A percentile compares a stretch with the other conserved stretches of the same genome.
Conservation (phyloP, 2,113 vertebrate species). For the Phainopepla nitens region DNA sequence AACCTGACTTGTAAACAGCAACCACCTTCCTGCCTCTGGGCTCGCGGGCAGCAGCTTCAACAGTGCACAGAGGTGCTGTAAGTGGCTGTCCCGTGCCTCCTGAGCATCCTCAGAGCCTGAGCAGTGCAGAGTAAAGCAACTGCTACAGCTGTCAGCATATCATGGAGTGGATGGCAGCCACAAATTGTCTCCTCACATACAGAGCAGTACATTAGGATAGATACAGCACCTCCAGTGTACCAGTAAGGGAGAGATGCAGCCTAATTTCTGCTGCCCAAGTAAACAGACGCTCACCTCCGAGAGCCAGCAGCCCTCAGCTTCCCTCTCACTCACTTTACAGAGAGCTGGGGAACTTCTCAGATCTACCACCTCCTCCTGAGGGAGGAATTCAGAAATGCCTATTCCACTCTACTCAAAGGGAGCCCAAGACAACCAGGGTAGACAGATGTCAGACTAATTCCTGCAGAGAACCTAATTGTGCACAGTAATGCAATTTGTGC, state of each 20-base stretch:
- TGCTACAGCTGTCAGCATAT: neutral
- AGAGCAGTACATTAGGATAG: neutral
- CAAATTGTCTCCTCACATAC: neutral
- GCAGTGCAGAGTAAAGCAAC: fast-evolving
- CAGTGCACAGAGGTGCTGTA: neutral
- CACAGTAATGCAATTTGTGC: neutral
- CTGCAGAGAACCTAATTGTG: neutral
- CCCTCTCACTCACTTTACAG: neutral
- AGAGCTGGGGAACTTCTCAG: neutral
- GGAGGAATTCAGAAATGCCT: neutral
- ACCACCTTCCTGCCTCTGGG: neutral
- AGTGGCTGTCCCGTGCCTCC: neutral
- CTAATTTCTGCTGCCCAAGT: neutral
- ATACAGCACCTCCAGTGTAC: neutral
- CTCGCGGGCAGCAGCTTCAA: neutral
- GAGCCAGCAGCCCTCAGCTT: neutral
- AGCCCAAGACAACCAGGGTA: neutral
- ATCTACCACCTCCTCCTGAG: neutral
- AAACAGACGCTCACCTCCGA: neutral
- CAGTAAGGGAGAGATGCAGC: neutral
- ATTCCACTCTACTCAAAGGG: neutral
- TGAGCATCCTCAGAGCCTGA: neutral
- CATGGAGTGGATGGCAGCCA: neutral
- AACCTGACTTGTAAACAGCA: neutral
- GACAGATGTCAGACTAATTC: neutral